Percentiles rank a stretch among this genome's conserved stretches.
Evolutionary conservation across 2,888 invertebrate species (phyloP).

Genomic region (Dryobota labecula): DNA sequence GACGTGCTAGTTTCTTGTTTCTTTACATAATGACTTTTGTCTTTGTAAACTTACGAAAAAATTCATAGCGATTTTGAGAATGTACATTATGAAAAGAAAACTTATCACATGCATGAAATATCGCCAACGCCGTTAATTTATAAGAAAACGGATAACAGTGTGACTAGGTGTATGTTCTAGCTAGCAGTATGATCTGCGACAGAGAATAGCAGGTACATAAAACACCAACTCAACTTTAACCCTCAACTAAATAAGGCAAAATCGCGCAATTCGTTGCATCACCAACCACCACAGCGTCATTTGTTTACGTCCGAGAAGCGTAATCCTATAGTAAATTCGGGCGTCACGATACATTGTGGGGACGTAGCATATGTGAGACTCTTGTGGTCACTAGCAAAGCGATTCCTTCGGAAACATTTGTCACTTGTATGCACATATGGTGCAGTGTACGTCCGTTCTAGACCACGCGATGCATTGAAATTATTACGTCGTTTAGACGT

Average conservation of each 20-base stretch:
- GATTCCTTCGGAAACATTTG: constrained; percentile 57
- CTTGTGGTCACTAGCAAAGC: constrained; percentile 54
- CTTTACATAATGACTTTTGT: too few relatives aligned
- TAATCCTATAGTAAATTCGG: constrained; percentile 52
- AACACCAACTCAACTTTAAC: neutral
- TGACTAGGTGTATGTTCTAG: too few relatives aligned
- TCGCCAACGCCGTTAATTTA: neutral
- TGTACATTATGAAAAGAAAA: neutral
- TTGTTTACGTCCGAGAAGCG: constrained; percentile 43
- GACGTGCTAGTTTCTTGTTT: neutral
- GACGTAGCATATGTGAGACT: constrained; percentile 47
- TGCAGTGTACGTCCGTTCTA: constrained; percentile 24
- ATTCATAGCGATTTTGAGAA: too few relatives aligned
- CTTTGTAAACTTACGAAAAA: too few relatives aligned
- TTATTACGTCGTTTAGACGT: constrained; percentile 29
- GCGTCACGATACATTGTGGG: constrained; percentile 40
- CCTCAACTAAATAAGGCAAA: constrained; percentile 18
- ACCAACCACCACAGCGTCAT: constrained; percentile 31
- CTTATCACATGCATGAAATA: neutral
- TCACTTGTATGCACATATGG: constrained; percentile 50
- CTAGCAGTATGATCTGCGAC: neutral
- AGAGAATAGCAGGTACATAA: neutral
- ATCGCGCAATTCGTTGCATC: constrained; percentile 22
- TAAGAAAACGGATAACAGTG: neutral
- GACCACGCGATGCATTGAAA: constrained; percentile 38